These are phyloP conservation scores for Cairina moschata DNA, from an alignment of 2,113 vertebrate genomes.

Conservation along the genomic window DNA sequence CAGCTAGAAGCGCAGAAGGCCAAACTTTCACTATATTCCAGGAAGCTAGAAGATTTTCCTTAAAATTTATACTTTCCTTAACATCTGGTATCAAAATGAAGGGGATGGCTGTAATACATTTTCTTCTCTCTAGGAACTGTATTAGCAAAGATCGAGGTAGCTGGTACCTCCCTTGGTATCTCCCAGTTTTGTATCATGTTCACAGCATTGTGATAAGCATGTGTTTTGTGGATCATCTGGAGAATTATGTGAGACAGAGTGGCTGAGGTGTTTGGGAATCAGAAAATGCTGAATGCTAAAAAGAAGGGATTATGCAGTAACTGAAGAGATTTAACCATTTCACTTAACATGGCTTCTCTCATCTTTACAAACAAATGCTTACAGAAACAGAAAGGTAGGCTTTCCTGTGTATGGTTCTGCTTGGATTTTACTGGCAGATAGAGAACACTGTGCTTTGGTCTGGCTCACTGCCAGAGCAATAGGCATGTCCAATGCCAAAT, in stretches of 20 bases:
- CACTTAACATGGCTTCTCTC: not conserved
- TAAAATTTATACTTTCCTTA: too few species aligned
- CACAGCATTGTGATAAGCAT: not conserved
- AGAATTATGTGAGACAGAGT: not conserved
- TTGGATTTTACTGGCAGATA: not conserved
- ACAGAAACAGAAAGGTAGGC: not conserved
- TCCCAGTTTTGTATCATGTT: not conserved
- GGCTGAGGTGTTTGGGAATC: not conserved
- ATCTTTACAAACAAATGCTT: not conserved
- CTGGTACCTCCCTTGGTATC: not conserved
- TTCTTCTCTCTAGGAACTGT: not conserved
- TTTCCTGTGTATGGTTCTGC: not conserved
- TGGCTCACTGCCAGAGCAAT: conserved; percentile 66
- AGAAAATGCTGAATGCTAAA: not conserved
- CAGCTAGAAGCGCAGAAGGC: not conserved
- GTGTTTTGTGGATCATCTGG: not conserved
- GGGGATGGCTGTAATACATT: fast-evolving
- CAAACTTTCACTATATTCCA: not conserved
- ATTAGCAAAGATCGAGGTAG: not conserved
- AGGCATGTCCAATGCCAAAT: conserved; percentile 61
- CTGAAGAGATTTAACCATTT: not conserved
- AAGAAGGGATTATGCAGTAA: not conserved
- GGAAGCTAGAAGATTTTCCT: not conserved
- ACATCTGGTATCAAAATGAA: not conserved
- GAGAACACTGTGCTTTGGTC: not conserved